A percentile compares a stretch with the other conserved stretches of the same genome.
Conservation (phyloP, 2,113 vertebrate genomes). For the Notothenia coriiceps region DNA sequence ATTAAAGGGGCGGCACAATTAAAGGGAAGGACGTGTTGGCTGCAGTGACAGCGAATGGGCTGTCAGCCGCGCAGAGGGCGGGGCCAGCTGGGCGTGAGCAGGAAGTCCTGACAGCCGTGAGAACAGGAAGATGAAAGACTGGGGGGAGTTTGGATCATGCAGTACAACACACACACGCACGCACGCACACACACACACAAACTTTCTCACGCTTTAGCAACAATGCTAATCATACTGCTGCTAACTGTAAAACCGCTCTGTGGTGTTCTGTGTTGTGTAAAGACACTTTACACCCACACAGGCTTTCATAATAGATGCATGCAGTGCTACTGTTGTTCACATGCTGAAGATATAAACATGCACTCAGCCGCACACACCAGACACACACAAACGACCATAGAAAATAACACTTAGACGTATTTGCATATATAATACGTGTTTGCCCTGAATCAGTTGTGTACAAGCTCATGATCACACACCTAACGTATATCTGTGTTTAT, state of each 20-base stretch:
- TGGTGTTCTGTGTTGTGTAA: neutral
- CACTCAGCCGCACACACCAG: too few relatives aligned
- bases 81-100: slow-evolving; percentile 47
- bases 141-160: slow-evolving; percentile 15
- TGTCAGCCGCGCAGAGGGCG: slow-evolving; percentile 43
- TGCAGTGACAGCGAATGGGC: slow-evolving; percentile 34
- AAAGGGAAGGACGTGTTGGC: slow-evolving; percentile 40
- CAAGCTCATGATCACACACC: too few relatives aligned
- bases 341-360: slow-evolving; percentile 10
- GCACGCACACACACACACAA: neutral
- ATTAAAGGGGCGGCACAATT: slow-evolving; percentile 42
- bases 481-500: too few relatives aligned
- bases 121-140: slow-evolving; percentile 66
- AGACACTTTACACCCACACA: slow-evolving; percentile 12
- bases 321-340: neutral
- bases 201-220: slow-evolving; percentile 42
- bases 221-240: slow-evolving; percentile 29
- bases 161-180: slow-evolving; percentile 13
- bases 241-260: slow-evolving; percentile 3
- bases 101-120: slow-evolving; percentile 67
- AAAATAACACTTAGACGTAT: too few relatives aligned
- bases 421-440: too few relatives aligned
- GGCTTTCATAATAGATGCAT: slow-evolving; percentile 20
- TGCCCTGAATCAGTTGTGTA: too few relatives aligned
- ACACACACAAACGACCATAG: too few relatives aligned